Base-by-base conservation (phyloP, 2,888 invertebrate genomes). In the Philonicus albiceps region DNA sequence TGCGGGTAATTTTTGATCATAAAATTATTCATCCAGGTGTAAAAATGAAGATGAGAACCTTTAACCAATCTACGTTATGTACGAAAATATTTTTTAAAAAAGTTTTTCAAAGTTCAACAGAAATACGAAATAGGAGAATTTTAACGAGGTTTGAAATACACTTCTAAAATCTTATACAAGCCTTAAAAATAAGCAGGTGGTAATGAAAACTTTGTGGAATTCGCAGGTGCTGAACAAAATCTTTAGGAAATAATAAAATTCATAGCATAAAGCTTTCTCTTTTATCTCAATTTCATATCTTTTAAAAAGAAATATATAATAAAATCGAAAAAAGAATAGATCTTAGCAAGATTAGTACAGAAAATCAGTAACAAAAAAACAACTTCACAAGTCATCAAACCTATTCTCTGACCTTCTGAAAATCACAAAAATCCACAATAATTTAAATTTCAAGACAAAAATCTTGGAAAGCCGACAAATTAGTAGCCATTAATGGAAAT, bases 401-500 rank as follows among this genome's bases (percentile, higher is more conserved):
- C n/a, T 64, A 27, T 3, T 22, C 27, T 3, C 22, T 64, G 64
- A 64, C 27, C 64, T 64, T 64, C 22, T 64, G 64, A 19, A 64
- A 64, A 64, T 64, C 64, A 64, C 27, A 64, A 64, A 64, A 64
- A 19, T 64, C 27, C 27, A 64, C 64, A 27, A 37, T 49, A 53
- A 78, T 78, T 78, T 78, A 43, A 49, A 78, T 49, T 53, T 49
- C 78, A 78, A 78, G 16, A 78, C 49, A 55, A 55, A 74, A 55
- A 31, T 81, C 64, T 49, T 11, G 43, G 34, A 55, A 81, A 81
- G 34, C 31, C 53, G 64, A 81, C 81, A 81, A 81, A 81, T 81
- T 81, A 81, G 81, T 81, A 81, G 53, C 22, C 53, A 81, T 81
- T 81, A 81, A 53, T 81, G 34, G 64, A 55, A 31, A 64, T 55